Evolutionary conservation across 64 coral and sea anemone species (phyloP), one percentile per base, ranked within the genome.

Genomic region (Dendrophyllia cribrosa): DNA sequence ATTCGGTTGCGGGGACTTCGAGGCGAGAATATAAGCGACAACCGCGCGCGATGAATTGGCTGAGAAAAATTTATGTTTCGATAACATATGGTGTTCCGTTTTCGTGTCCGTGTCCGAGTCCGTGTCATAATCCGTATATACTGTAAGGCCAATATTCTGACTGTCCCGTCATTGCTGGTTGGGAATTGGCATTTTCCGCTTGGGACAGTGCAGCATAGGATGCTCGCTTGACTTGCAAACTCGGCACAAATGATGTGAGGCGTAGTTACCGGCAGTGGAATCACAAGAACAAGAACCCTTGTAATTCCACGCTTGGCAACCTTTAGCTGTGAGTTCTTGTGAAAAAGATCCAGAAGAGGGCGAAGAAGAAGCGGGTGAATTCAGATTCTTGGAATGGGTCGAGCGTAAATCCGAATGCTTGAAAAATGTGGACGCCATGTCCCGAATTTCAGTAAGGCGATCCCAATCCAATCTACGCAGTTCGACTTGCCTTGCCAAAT

Each of bases 261-360:
- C 80, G 15, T 65, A 84, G 59, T 84, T 4, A 65, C 62, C 17
- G 20, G 62, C 62, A 65, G 62, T 65, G 17, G 62, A 65, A 65
- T 65, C 62, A 65, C 80, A 84, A 5, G 59, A 24, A 84, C 80
- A 84, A 26, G 14, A 43, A 13, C 10, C 80, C 49, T 25, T 84
- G 43, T 84, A 68, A n/a, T 84, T 84, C 59, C 80, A 84, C 8
- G 78, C 59, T 56, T 82, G 78, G 55, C 78, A 82, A 65, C 62
- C 62, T 65, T 65, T 65, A 65, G 62, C 62, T 13, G 62, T 65
- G 62, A 65, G 62, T 65, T 65, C 62, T 6, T 65, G 62, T 65
- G 62, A 19, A 65, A 19, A 65, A 65, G 17, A 65, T 65, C 62
- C 62, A 65, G 11, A 65, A 65, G 62, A 19, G 20, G 62, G 20